A percentile compares a stretch with the other conserved stretches of the same genome.
Evolutionary conservation across 2,888 invertebrate species (phyloP).

Genomic region (Heliconius hortense): DNA sequence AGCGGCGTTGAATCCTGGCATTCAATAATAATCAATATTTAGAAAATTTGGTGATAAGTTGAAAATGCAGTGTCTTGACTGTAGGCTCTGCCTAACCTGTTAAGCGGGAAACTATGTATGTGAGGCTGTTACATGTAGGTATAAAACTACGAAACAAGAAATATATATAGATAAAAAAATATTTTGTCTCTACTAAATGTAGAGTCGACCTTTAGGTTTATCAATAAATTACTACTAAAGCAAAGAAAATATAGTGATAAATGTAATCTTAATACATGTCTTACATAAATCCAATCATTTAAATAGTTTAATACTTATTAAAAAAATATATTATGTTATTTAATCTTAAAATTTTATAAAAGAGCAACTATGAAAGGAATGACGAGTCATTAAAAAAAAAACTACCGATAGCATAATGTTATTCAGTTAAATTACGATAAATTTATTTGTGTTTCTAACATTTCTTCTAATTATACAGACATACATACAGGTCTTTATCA

Average conservation of each 20-base stretch:
- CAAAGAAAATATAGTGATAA: neutral
- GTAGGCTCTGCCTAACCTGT: neutral
- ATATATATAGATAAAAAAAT: too few species aligned
- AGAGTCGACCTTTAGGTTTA: neutral
- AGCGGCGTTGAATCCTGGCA: neutral
- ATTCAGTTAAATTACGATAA: slow-evolving; percentile 11
- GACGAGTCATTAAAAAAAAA: neutral
- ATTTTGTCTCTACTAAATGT: neutral
- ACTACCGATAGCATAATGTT: neutral
- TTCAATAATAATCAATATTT: neutral
- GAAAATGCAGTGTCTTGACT: neutral
- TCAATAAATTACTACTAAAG: slow-evolving; percentile 4
- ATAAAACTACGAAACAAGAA: too few species aligned
- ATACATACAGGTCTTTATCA: slow-evolving; percentile 11
- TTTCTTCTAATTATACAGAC: neutral
- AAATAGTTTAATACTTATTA: neutral
- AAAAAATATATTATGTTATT: neutral
- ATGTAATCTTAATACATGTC: neutral
- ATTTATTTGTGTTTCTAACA: slow-evolving; percentile 2
- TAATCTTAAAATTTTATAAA: neutral
- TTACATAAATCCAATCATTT: neutral
- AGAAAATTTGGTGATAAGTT: neutral
- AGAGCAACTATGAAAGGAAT: neutral
- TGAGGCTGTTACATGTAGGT: too few species aligned
- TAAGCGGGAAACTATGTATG: neutral